Evolutionary conservation across 2,113 vertebrate species (phyloP), one percentile per base, ranked within the genome.

Genomic region (Typhlomys cinereus): DNA sequence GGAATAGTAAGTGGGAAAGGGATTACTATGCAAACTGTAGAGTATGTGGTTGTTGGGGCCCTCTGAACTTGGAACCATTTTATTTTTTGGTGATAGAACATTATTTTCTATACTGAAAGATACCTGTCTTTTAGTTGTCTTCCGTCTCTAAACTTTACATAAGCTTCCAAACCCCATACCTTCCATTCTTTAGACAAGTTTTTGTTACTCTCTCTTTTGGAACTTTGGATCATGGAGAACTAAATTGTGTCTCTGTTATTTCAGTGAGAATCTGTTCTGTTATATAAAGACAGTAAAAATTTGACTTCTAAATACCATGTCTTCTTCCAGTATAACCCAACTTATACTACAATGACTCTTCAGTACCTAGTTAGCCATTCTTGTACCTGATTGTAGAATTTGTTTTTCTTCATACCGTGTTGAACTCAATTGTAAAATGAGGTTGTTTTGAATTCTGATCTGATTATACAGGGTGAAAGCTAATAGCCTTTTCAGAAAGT

Each of bases 401-500:
- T 94, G 71, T 91, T 96, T 94, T 93, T 97, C 91, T 93, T 92
- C 76, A 44, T 76, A 71, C 39, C 94, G 12, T 78, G 14, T 87
- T 88, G 64, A 94, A 87, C 39, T 94, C 48, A 11, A 39, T 76
- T 76, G 81, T 95, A 74, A 93, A 94, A 80, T 95, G 39, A 85
- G 13, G 15, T 88, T 85, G 64, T 83, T 95, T 79, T 94, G 44
- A 92, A 78, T 88, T 95, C 50, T 92, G 85, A 88, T 88, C 46
- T 90, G 95, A 90, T 82, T 94, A 90, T 79, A 52, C 44, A 92
- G 74, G 54, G 84, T 0, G 0, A 62, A 21, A 62, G 88, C 79
- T 0, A 0, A 62, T 39, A 73, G 85, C 83, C 76, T 80, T 90
- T 83, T 80, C 64, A 54, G 39, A 67, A 8, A 62, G 12, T 76